A percentile compares a stretch with the other conserved stretches of the same genome.
Evolutionary conservation across 2,888 invertebrate species (phyloP).

Genomic region (Acleris sparsana): DNA sequence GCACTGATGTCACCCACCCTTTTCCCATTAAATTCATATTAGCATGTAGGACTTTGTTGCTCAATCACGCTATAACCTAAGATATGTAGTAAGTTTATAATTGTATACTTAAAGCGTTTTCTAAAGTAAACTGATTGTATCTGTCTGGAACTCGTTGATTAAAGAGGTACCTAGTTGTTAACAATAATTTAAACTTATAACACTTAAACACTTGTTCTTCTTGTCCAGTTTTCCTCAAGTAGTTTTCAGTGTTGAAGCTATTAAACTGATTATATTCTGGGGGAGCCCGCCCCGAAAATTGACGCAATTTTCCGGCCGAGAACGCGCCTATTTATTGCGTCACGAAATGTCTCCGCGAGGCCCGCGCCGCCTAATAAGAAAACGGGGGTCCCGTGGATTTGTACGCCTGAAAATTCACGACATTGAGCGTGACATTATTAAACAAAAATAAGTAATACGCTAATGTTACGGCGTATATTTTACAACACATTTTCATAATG

Average conservation of each 20-base stretch:
- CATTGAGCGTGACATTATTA: constrained; percentile 44
- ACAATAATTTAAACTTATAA: no score
- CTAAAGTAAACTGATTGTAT: no score
- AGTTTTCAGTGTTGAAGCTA: constrained; percentile 58
- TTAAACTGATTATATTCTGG: constrained; percentile 64
- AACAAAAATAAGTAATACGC: constrained; percentile 29
- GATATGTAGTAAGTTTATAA: no score
- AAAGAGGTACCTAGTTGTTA: no score
- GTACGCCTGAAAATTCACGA: constrained; percentile 64
- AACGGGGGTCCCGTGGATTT: constrained; percentile 60
- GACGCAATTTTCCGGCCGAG: constrained; percentile 75
- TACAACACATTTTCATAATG: background rate
- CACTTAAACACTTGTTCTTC: background rate
- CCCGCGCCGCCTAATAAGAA: constrained; percentile 62
- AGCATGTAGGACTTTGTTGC: background rate
- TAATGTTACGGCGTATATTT: background rate
- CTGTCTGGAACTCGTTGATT: no score
- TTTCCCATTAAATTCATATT: background rate
- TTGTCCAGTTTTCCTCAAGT: constrained; percentile 16
- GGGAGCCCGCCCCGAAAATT: constrained; percentile 64
- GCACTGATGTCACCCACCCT: constrained; percentile 30
- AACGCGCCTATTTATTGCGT: constrained; percentile 72
- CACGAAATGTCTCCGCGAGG: constrained; percentile 66
- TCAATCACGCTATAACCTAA: no score
- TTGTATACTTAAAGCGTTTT: no score